Base-by-base conservation (phyloP, 1,140 invertebrate species). In the Tetragnatha versicolor region DNA sequence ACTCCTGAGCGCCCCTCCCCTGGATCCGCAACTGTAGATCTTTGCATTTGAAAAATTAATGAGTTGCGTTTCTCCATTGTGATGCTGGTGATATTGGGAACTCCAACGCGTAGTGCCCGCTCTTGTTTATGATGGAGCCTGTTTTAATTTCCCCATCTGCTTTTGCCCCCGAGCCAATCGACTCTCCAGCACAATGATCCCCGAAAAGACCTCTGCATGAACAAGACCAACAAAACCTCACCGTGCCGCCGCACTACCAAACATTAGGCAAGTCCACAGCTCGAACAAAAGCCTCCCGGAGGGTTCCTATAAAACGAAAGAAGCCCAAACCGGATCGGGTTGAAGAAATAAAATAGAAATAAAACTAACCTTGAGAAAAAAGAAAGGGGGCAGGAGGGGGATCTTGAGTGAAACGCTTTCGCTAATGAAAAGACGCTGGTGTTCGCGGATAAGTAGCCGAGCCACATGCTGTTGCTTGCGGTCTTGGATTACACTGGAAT, bases 281-380 rank as follows among this genome's bases (percentile, higher is more conserved):
- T 66, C 55, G 20, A 77, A 65, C 65, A 25, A 68, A 29, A 68
- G 42, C 51, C 31, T 33, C 73, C 33, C 22, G 29, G 25, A 39
- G 55, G 47, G 58, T 65, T 53, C 22, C 61, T 66, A 77, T 77
- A 77, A 76, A 76, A 61, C 70, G 70, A 76, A 39, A 60, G 72
- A 47, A 76, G 33, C 20, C 22, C 49, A 65, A 65, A 65, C 73
- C 60, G 73, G 70, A 73, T 61, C 55, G 53, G 70, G 33, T 61
- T 65, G 61, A 31, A 53, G 29, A 72, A 65, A 70, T 35, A 60
- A 73, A 58, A 49, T 29, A 77, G 55, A 60, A 25, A 49, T 63
- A 75, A 75, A 63, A 75, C 61, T 75, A 75, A 75, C 69, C 69
- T 73, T 65, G 58, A 49, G 22, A 47, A 47, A 31, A 31, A 65